A percentile compares a stretch with the other conserved stretches of the same genome.
These are phyloP conservation scores for Mycteria americana DNA, from an alignment of 2,797 vertebrate genomes.

Conservation along the genomic window DNA sequence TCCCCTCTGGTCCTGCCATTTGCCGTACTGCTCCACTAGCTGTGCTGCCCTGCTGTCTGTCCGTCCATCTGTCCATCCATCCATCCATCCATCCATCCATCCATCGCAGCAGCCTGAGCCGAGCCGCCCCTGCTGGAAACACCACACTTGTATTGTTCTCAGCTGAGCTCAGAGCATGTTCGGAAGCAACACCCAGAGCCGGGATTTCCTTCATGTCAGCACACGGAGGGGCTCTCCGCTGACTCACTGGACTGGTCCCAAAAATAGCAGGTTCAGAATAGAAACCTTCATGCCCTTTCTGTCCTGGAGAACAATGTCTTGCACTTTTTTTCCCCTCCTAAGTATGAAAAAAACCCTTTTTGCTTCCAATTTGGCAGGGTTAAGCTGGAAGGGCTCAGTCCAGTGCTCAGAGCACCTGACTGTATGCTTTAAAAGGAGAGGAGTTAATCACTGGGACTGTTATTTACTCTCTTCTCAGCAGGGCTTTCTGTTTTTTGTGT, in stretches of 20 bases:
- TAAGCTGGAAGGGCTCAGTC: not conserved
- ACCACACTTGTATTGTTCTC: not conserved
- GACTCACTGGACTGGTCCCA: conserved; percentile 25
- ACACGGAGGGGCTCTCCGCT: not conserved
- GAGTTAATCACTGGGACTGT: not conserved
- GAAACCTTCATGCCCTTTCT: not conserved
- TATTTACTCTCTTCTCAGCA: not conserved
- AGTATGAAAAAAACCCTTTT: not conserved
- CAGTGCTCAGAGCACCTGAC: not conserved
- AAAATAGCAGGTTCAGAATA: conserved; percentile 49
- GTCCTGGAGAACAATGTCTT: not conserved
- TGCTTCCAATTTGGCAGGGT: conserved; percentile 26
- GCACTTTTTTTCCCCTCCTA: not conserved
- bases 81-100: not conserved
- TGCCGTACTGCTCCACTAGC: not conserved
- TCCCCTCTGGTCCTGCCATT: not conserved
- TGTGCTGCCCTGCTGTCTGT: accelerated
- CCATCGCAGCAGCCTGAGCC: accelerated
- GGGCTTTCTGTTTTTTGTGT: not conserved
- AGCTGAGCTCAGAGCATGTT: not conserved
- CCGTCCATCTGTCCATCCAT: accelerated
- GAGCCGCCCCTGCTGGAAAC: accelerated
- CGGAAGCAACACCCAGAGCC: not conserved
- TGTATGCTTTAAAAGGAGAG: not conserved
- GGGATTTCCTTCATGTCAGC: conserved; percentile 37